A percentile compares a stretch with the other conserved stretches of the same genome.
phyloP scores from a whole-genome alignment of 2,797 vertebrate species.

The Sebastes steindachneri region DNA sequence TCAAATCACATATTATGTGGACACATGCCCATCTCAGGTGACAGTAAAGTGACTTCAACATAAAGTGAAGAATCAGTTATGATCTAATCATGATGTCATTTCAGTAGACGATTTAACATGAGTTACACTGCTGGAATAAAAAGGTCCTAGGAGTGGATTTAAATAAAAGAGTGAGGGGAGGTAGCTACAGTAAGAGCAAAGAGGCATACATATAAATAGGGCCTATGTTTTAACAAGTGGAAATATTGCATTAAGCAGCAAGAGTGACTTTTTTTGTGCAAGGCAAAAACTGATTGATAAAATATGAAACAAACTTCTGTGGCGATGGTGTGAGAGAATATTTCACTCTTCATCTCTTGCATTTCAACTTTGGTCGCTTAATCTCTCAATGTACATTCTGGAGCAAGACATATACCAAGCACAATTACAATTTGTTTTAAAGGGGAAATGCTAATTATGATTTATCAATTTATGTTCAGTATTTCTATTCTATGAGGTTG shows the following conservation, averaged over 20 bases:
- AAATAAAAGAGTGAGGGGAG: constrained; percentile 44
- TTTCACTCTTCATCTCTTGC: constrained; percentile 20
- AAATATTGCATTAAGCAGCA: constrained; percentile 69
- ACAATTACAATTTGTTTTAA: neutral
- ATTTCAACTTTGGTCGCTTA: constrained; percentile 70
- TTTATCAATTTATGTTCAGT: constrained; percentile 18
- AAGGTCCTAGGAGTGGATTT: constrained; percentile 11
- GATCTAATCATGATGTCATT: constrained; percentile 14
- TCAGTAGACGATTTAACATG: constrained; percentile 18
- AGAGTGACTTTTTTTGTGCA: constrained; percentile 50
- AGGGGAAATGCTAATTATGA: constrained; percentile 43
- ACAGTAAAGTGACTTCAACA: constrained; percentile 55
- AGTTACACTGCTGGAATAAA: constrained; percentile 10
- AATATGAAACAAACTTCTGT: constrained; percentile 46
- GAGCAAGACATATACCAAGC: constrained; percentile 24
- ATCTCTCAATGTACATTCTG: constrained; percentile 64
- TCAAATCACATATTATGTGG: constrained; percentile 10
- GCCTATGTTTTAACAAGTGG: constrained; percentile 34
- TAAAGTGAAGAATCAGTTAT: constrained; percentile 45
- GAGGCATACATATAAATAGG: constrained; percentile 27
- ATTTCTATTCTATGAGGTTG: constrained; percentile 25
- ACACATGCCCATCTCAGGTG: constrained; percentile 39
- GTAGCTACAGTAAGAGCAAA: constrained; percentile 55
- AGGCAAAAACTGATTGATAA: constrained; percentile 66
- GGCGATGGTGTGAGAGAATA: constrained; percentile 29